These are phyloP conservation scores for Anguilla pacifica DNA, from an alignment of 2,797 vertebrate species.

Conservation along the genomic window DNA sequence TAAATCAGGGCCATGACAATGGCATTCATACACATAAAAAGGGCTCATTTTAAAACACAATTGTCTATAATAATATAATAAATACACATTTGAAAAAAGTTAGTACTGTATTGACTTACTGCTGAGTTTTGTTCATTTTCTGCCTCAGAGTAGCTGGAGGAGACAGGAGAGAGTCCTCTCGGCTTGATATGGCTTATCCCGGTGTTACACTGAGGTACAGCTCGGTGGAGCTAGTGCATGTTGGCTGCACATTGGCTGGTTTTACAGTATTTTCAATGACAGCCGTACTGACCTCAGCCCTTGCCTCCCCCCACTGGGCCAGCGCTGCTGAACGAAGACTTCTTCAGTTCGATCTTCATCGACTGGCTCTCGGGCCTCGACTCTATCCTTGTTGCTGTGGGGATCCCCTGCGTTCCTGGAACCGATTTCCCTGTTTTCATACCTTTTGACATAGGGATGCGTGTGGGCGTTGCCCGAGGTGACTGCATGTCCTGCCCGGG, in stretches of 20 bases:
- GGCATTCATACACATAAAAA: slow-evolving; percentile 17
- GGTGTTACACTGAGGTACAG: background rate
- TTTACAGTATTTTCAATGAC: slow-evolving; percentile 56
- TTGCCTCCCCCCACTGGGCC: slow-evolving; percentile 77
- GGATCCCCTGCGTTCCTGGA: slow-evolving; percentile 78
- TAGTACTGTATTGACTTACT: background rate
- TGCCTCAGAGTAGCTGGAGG: background rate
- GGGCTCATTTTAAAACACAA: slow-evolving; percentile 8
- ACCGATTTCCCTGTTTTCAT: slow-evolving; percentile 86
- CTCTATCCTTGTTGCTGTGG: slow-evolving; percentile 85
- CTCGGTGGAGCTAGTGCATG: background rate
- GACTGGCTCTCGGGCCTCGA: slow-evolving; percentile 87
- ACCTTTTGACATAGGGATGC: slow-evolving; percentile 93
- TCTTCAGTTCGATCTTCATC: slow-evolving; percentile 98
- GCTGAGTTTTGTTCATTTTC: background rate
- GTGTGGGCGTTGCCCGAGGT: slow-evolving; percentile 78
- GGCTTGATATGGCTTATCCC: background rate
- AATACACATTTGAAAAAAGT: slow-evolving; percentile 23
- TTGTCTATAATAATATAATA: background rate
- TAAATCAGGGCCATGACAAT: slow-evolving; percentile 20
- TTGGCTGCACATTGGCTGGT: slow-evolving; percentile 26
- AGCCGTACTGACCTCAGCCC: slow-evolving; percentile 77
- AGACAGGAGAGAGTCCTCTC: background rate
- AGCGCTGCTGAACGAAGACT: slow-evolving; percentile 77
- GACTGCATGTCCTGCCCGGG: slow-evolving; percentile 82